These are phyloP conservation scores for Meghimatium bilineatum DNA, from an alignment of 2,888 invertebrate genomes.

Conservation along the genomic window DNA sequence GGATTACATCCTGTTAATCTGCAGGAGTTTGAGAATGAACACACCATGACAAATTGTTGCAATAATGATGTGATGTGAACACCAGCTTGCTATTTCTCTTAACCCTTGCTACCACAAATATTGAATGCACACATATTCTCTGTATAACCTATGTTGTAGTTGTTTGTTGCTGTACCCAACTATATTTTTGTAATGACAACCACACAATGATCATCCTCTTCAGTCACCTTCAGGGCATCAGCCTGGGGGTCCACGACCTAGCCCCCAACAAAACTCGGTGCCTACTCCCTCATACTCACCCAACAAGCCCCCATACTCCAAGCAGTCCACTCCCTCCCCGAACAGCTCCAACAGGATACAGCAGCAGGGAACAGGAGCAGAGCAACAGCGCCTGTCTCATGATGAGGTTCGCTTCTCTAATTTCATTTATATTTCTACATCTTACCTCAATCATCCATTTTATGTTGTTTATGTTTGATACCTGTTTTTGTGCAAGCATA, in stretches of 20 bases:
- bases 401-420: conserved; percentile 85
- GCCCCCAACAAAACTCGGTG: conserved; percentile 38
- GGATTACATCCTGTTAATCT: too few species aligned
- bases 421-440: background rate
- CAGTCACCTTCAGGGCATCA: conserved; percentile 39
- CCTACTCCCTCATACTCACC: conserved; percentile 53
- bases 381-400: conserved; percentile 87
- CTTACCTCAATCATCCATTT: background rate
- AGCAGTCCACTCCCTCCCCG: conserved; percentile 55
- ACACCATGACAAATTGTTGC: background rate
- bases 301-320: conserved; percentile 58
- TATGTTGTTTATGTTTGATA: background rate
- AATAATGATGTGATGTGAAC: background rate
- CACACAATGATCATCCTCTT: conserved; percentile 28
- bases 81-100: background rate
- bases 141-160: background rate
- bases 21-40: too few species aligned
- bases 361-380: conserved; percentile 52
- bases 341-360: conserved; percentile 57
- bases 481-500: background rate
- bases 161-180: background rate
- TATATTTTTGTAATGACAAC: background rate
- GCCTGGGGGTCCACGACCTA: conserved; percentile 24
- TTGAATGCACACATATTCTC: background rate
- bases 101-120: background rate